Evolutionary conservation across 1,140 invertebrate species (phyloP).

Genomic region (Manduca sexta): DNA sequence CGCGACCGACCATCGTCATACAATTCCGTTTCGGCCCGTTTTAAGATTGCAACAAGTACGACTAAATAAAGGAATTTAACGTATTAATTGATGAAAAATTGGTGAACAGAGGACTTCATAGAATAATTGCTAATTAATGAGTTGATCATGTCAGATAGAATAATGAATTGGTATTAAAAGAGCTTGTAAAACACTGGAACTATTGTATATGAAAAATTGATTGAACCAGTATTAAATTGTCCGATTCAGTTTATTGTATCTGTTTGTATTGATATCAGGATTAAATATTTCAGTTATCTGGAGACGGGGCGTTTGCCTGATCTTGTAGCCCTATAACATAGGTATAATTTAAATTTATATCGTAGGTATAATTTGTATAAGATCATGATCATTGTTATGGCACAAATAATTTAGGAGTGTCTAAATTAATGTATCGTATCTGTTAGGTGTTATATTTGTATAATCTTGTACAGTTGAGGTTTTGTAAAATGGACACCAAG

Average conservation of each 20-base stretch:
- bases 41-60: too few relatives aligned
- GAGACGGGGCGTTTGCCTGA: too few relatives aligned
- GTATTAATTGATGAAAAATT: not conserved
- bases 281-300: too few relatives aligned
- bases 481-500: too few relatives aligned
- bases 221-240: constrained; percentile 18
- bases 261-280: not conserved
- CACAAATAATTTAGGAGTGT: constrained; percentile 7
- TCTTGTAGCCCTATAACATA: too few relatives aligned
- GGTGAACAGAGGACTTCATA: not conserved
- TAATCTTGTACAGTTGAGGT: constrained; percentile 9
- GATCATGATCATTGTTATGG: constrained; percentile 2
- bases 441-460: constrained; percentile 1
- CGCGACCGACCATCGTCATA: not conserved
- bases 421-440: constrained; percentile 6
- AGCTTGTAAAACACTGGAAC: constrained; percentile 9
- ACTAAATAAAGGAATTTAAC: too few relatives aligned
- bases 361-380: not conserved
- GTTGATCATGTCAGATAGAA: not conserved
- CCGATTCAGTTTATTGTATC: constrained; percentile 2
- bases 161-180: constrained; percentile 2
- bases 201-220: constrained; percentile 6
- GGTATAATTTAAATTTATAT: not conserved
- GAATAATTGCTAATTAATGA: not conserved
- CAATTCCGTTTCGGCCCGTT: not conserved